A percentile compares a stretch with the other conserved stretches of the same genome.
These are phyloP conservation scores for Cydia splendana DNA, from an alignment of 1,140 invertebrate genomes.

Conservation along the genomic window DNA sequence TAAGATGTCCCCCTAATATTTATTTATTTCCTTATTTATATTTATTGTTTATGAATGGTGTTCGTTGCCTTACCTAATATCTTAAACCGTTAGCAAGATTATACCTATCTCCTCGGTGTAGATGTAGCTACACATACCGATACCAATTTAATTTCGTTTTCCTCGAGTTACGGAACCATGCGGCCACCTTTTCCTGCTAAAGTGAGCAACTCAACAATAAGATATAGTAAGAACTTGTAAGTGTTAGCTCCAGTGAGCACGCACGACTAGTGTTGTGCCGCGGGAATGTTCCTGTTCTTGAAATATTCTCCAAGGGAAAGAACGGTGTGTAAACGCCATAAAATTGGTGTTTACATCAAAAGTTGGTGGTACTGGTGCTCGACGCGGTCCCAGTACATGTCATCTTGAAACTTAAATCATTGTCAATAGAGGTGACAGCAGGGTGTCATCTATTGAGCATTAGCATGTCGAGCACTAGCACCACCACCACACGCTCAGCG, in stretches of 20 bases:
- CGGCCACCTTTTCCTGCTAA: background rate
- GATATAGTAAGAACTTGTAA: conserved; percentile 10
- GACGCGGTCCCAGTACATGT: too few species aligned
- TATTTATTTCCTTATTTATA: too few species aligned
- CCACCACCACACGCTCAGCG: background rate
- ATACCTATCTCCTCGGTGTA: background rate
- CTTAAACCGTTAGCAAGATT: background rate
- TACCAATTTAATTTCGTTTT: background rate
- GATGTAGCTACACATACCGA: background rate
- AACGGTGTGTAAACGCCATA: background rate
- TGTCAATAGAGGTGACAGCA: too few species aligned
- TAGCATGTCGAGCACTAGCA: too few species aligned
- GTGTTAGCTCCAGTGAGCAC: conserved; percentile 1
- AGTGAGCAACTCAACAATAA: background rate
- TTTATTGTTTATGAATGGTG: too few species aligned
- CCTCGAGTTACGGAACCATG: background rate
- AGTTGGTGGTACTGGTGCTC: too few species aligned
- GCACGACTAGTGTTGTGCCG: background rate
- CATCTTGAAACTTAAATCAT: too few species aligned
- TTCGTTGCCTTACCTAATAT: too few species aligned
- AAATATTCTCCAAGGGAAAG: background rate
- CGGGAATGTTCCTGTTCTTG: background rate
- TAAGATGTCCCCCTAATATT: too few species aligned
- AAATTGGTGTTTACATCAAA: background rate
- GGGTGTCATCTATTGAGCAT: too few species aligned